These are phyloP conservation scores for Rhodinocichla rosea DNA, from an alignment of 2,113 vertebrate species.

Conservation along the genomic window DNA sequence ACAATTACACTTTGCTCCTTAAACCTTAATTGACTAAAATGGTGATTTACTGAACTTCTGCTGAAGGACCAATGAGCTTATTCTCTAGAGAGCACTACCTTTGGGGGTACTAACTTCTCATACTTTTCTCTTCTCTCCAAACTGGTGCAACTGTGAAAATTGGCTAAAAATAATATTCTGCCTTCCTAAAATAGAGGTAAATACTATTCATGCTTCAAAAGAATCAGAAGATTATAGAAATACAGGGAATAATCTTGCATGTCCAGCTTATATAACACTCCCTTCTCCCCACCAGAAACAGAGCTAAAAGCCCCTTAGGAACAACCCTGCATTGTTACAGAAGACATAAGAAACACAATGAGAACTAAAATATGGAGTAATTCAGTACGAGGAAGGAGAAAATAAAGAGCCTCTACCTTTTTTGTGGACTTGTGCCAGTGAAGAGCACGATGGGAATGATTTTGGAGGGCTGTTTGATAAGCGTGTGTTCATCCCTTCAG, in stretches of 20 bases:
- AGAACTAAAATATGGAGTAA: not conserved
- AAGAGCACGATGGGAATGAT: constrained; percentile 80
- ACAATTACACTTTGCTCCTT: not conserved
- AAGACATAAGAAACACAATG: not conserved
- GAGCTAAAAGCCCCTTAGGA: not conserved
- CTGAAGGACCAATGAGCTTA: not conserved
- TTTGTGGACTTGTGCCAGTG: constrained; percentile 82
- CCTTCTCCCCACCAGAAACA: not conserved
- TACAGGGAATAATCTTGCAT: not conserved
- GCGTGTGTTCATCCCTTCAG: constrained; percentile 79
- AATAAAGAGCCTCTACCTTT: constrained; percentile 79
- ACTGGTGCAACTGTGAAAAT: not conserved
- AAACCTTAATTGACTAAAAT: not conserved
- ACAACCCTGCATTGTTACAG: not conserved
- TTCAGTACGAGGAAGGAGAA: not conserved
- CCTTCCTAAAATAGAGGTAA: not conserved
- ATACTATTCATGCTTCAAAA: not conserved
- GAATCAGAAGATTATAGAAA: not conserved
- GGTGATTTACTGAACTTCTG: not conserved
- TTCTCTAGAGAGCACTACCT: not conserved
- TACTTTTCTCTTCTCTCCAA: not conserved
- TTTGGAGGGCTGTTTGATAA: constrained; percentile 89
- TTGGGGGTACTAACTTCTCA: not conserved
- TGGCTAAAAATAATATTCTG: not conserved
- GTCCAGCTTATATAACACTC: not conserved